Evolutionary conservation across 2,888 invertebrate species (phyloP).

Genomic region (Uropetala carovei): DNA sequence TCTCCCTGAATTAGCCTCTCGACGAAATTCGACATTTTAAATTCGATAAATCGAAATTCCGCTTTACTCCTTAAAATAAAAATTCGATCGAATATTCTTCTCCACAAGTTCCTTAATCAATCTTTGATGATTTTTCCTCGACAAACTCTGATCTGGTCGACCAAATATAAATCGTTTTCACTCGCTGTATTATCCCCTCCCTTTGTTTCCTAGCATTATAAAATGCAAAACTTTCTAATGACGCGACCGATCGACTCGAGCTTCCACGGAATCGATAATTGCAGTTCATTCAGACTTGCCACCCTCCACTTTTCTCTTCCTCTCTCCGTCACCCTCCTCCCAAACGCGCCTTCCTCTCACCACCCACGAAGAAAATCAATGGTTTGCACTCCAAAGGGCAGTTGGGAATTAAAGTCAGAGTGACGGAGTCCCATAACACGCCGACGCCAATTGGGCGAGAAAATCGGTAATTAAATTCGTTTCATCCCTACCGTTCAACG

Average conservation of each 20-base stretch:
- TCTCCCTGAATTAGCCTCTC: no score
- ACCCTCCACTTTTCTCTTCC: not conserved
- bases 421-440: not conserved
- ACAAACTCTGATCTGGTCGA: not conserved
- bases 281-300: not conserved
- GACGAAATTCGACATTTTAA: no score
- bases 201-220: no score
- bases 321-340: not conserved
- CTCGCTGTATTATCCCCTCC: not conserved
- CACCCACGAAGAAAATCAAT: not conserved
- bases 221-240: not conserved
- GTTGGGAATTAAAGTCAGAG: slow-evolving; percentile 4
- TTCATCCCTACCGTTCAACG: slow-evolving; percentile 6
- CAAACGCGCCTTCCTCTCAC: not conserved
- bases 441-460: slow-evolving; percentile 20
- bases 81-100: no score
- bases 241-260: not conserved
- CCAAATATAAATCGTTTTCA: not conserved
- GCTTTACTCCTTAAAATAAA: no score
- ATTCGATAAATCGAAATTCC: no score
- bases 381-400: not conserved
- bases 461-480: slow-evolving; percentile 22
- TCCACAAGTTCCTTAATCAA: no score
- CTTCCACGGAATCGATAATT: not conserved
- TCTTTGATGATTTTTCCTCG: not conserved